Evolutionary conservation across 1,140 invertebrate species (phyloP).

Genomic region (Caenorhabditis inopinata): DNA sequence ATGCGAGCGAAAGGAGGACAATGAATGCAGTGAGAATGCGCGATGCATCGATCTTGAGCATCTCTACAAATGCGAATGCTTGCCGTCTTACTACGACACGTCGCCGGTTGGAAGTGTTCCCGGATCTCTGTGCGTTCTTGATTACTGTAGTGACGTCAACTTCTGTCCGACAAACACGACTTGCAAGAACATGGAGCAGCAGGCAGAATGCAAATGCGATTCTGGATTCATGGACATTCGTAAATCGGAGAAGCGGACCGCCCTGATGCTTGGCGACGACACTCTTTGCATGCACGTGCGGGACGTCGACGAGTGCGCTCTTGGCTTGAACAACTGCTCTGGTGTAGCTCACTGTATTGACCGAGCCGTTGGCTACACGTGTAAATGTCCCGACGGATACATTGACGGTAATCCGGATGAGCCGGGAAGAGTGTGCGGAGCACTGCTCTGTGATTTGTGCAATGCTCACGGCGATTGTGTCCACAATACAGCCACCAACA

Average conservation of each 20-base stretch:
- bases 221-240: slow-evolving; percentile 61
- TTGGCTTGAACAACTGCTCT: slow-evolving; percentile 65
- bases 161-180: slow-evolving; percentile 64
- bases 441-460: slow-evolving; percentile 64
- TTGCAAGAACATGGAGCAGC: slow-evolving; percentile 61
- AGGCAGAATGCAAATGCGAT: slow-evolving; percentile 63
- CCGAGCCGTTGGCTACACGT: slow-evolving; percentile 56
- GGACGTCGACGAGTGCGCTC: slow-evolving; percentile 63
- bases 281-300: slow-evolving; percentile 54
- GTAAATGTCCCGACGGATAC: slow-evolving; percentile 61
- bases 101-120: slow-evolving; percentile 58
- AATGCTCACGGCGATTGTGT: slow-evolving; percentile 64
- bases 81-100: slow-evolving; percentile 56
- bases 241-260: slow-evolving; percentile 55
- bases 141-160: slow-evolving; percentile 65
- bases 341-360: slow-evolving; percentile 62
- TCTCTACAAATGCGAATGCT: slow-evolving; percentile 58
- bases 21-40: slow-evolving; percentile 62
- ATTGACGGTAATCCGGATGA: slow-evolving; percentile 62
- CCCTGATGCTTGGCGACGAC: slow-evolving; percentile 56
- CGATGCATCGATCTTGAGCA: slow-evolving; percentile 64
- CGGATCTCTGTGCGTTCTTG: slow-evolving; percentile 60
- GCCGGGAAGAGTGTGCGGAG: slow-evolving; percentile 57
- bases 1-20: slow-evolving; percentile 61
- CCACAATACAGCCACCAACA: slow-evolving; percentile 61